Percentiles rank a stretch among this genome's conserved stretches.
Conservation (phyloP, 2,113 vertebrate genomes). For the Narcine bancroftii region DNA sequence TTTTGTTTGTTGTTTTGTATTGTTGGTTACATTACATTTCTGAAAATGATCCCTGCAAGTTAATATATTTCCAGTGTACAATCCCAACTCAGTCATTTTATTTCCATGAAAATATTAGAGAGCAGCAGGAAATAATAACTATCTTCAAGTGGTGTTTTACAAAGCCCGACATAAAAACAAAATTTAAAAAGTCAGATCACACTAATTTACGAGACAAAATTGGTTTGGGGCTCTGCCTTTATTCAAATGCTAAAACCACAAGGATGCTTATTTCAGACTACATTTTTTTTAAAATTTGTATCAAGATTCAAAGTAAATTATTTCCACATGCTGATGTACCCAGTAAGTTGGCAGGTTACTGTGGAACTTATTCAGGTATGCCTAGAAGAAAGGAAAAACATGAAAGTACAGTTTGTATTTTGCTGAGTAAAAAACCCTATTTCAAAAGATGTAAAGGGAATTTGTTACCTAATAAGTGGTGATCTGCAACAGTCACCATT, state of each 20-base stretch:
- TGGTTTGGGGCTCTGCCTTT: background rate
- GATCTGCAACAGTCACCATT: background rate
- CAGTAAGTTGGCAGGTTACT: background rate
- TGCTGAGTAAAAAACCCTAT: background rate
- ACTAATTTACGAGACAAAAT: background rate
- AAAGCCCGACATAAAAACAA: background rate
- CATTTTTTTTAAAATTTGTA: background rate
- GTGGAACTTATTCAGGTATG: slow-evolving; percentile 22
- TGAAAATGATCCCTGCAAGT: background rate
- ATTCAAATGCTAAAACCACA: background rate
- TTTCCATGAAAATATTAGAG: background rate
- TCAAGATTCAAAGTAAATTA: slow-evolving; percentile 34
- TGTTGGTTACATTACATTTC: background rate
- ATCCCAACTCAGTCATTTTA: background rate
- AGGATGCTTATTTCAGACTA: background rate
- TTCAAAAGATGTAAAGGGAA: background rate
- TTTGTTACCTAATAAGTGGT: background rate
- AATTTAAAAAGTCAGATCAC: background rate
- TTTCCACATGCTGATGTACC: slow-evolving; percentile 31
- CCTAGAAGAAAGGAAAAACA: background rate
- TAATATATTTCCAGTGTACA: background rate
- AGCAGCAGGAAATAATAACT: background rate
- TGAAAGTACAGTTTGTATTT: background rate
- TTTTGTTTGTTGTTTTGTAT: background rate
- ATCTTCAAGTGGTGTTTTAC: background rate